Evolutionary conservation across 1,140 invertebrate species (phyloP).

Genomic region (Oppia nitens): DNA sequence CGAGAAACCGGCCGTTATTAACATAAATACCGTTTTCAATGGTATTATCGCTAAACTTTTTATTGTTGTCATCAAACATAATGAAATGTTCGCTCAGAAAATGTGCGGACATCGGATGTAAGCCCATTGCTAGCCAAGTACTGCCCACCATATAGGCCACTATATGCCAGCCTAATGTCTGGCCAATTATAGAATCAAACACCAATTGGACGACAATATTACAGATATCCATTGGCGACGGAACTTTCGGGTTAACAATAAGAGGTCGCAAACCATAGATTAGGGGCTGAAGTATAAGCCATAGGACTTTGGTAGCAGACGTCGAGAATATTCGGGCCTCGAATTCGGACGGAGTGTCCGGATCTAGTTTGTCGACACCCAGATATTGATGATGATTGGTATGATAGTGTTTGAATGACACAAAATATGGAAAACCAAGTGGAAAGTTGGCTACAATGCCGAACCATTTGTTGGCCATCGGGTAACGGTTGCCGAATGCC

Average conservation of each 20-base stretch:
- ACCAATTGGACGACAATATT: conserved; percentile 71
- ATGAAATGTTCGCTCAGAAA: conserved; percentile 94
- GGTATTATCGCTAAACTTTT: conserved; percentile 40
- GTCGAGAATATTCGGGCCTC: conserved; percentile 86
- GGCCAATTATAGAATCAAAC: conserved; percentile 60
- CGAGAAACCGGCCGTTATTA: neutral
- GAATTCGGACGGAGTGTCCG: conserved; percentile 78
- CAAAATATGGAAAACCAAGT: conserved; percentile 80
- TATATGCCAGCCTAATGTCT: conserved; percentile 57
- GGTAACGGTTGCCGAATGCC: conserved; percentile 77
- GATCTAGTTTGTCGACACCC: conserved; percentile 83
- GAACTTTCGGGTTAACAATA: conserved; percentile 69
- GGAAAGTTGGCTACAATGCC: conserved; percentile 95
- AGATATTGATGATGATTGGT: conserved; percentile 71
- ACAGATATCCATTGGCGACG: conserved; percentile 57
- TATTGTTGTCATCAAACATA: conserved; percentile 57
- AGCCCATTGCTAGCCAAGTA: conserved; percentile 86
- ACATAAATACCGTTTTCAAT: neutral
- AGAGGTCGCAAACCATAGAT: conserved; percentile 88
- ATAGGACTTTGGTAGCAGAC: conserved; percentile 77
- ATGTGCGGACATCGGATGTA: conserved; percentile 94
- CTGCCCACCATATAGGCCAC: conserved; percentile 72
- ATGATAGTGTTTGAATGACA: conserved; percentile 96
- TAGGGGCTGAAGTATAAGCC: conserved; percentile 84
- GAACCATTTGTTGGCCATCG: conserved; percentile 62